Percentiles rank a stretch among this genome's conserved stretches.
Conservation (phyloP, 1,140 invertebrate genomes). For the Riptortus pedestris region DNA sequence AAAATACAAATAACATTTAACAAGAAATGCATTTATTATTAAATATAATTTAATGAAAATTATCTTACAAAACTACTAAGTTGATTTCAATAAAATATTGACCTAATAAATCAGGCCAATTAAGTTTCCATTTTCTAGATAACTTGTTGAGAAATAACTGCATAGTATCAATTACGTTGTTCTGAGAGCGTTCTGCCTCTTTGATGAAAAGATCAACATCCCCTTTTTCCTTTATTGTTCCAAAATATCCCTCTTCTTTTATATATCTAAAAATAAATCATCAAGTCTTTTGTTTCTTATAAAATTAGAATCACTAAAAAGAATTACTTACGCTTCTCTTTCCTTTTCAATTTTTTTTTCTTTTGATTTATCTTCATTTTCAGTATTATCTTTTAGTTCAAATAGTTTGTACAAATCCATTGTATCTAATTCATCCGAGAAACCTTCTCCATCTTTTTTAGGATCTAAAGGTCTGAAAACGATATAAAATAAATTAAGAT, state of each 20-base stretch:
- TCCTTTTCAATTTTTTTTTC: background rate
- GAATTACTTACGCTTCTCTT: slow-evolving; percentile 24
- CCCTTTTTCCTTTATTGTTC: slow-evolving; percentile 47
- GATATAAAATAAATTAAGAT: slow-evolving; percentile 10
- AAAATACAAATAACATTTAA: background rate
- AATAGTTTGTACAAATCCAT: slow-evolving; percentile 53
- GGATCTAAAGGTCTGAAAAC: slow-evolving; percentile 25
- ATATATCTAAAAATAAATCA: slow-evolving; percentile 24
- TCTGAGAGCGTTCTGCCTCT: slow-evolving; percentile 38
- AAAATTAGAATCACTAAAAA: too few relatives aligned
- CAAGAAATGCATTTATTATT: too few relatives aligned
- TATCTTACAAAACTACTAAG: slow-evolving; percentile 40
- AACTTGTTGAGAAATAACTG: slow-evolving; percentile 48
- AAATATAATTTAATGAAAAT: too few relatives aligned
- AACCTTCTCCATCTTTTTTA: slow-evolving; percentile 27
- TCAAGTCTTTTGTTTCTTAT: too few relatives aligned
- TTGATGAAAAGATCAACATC: slow-evolving; percentile 54
- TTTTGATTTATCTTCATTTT: slow-evolving; percentile 19
- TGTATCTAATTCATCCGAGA: slow-evolving; percentile 46
- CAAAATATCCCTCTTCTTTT: slow-evolving; percentile 47
- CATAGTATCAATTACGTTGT: slow-evolving; percentile 51
- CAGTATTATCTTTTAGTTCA: slow-evolving; percentile 41
- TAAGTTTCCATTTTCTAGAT: slow-evolving; percentile 46
- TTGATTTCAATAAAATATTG: slow-evolving; percentile 50
- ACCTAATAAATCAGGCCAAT: slow-evolving; percentile 51